These are phyloP conservation scores for Dendronephthya gigantea DNA, from an alignment of 64 coral and sea anemone genomes.

Conservation along the genomic window DNA sequence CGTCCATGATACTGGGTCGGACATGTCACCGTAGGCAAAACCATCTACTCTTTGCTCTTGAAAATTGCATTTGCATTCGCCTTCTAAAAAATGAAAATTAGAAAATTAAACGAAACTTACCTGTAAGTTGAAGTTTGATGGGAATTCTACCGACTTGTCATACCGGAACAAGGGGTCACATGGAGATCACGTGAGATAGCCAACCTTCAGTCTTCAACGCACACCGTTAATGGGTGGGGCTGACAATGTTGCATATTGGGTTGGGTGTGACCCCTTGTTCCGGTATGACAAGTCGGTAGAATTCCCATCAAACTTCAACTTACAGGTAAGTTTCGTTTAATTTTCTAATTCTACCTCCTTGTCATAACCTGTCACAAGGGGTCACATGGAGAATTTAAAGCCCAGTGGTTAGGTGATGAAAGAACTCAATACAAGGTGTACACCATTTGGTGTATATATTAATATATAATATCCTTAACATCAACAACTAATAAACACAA, in stretches of 20 bases:
- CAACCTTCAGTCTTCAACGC: conserved; percentile 11
- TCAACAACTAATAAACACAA: neutral
- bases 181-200: neutral
- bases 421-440: neutral
- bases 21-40: too few species aligned
- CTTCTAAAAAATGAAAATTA: too few species aligned
- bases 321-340: conserved; percentile 19
- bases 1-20: too few species aligned
- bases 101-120: conserved; percentile 12
- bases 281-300: neutral
- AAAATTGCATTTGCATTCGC: too few species aligned
- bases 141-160: neutral
- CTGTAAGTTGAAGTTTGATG: conserved; percentile 20
- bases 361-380: neutral
- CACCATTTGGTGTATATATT: too few species aligned
- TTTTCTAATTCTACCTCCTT: conserved; percentile 5
- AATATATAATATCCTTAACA: neutral
- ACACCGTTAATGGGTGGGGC: neutral
- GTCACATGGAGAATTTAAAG: conserved; percentile 20
- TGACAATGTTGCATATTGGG: neutral
- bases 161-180: neutral
- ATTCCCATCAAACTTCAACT: conserved; percentile 13
- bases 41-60: too few species aligned
- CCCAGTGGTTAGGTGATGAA: neutral
- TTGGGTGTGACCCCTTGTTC: neutral